Percentiles rank a stretch among this genome's conserved stretches.
Evolutionary conservation across 2,888 invertebrate genomes (phyloP).

Genomic region (Entomobrya multifasciata): DNA sequence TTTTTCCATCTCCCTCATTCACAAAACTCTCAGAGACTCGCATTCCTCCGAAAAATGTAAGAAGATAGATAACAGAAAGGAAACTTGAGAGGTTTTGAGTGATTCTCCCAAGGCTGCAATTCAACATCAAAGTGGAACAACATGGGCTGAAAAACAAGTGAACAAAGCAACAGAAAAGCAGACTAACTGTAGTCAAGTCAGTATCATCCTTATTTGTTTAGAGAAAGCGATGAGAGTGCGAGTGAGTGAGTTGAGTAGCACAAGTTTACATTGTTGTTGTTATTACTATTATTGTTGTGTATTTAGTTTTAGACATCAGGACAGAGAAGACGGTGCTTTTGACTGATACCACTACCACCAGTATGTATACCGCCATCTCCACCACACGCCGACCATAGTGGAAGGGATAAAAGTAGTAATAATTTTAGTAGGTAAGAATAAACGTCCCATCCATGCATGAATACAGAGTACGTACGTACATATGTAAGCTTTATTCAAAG

Average conservation of each 20-base stretch:
- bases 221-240: too few relatives aligned
- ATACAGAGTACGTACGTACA: too few relatives aligned
- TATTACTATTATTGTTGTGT: background rate
- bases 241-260: background rate
- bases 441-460: background rate
- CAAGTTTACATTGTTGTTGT: conserved; percentile 6
- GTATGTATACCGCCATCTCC: background rate
- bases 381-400: background rate
- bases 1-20: too few relatives aligned
- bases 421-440: background rate
- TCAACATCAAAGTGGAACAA: conserved; percentile 58
- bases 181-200: background rate
- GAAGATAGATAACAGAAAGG: conserved; percentile 25
- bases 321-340: background rate
- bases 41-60: background rate
- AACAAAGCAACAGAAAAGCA: background rate
- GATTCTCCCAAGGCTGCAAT: conserved; percentile 66
- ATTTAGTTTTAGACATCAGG: conserved; percentile 1
- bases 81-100: conserved; percentile 58
- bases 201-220: background rate
- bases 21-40: too few relatives aligned
- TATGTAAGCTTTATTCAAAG: background rate
- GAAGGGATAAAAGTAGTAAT: background rate
- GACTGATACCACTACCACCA: background rate
- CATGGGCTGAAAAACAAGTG: background rate